Percentiles rank a stretch among this genome's conserved stretches.
Conservation (phyloP, 2,113 vertebrate species). For the Lutjanus erythropterus region DNA sequence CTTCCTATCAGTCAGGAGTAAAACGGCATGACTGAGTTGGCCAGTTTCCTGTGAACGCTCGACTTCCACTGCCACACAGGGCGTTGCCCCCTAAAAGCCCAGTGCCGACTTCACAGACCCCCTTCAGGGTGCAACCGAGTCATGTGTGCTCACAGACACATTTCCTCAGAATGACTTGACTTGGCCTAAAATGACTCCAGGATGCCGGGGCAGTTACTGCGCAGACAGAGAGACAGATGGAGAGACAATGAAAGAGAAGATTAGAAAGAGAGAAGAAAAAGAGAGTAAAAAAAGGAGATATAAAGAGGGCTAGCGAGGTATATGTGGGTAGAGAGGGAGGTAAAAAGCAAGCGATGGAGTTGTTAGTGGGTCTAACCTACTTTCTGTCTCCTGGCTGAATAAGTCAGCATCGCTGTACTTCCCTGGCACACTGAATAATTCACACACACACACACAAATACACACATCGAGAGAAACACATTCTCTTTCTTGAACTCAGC, state of each 20-base stretch:
- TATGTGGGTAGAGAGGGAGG: neutral
- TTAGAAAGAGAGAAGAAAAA: neutral
- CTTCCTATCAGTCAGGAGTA: slow-evolving; percentile 50
- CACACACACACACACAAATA: slow-evolving; percentile 54
- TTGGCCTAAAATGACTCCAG: slow-evolving; percentile 46
- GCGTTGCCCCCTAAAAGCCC: slow-evolving; percentile 58
- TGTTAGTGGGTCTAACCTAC: slow-evolving; percentile 72
- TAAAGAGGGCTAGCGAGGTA: neutral
- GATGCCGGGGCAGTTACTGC: slow-evolving; percentile 41
- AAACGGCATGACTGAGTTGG: slow-evolving; percentile 44
- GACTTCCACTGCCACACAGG: slow-evolving; percentile 59
- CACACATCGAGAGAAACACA: slow-evolving; percentile 18
- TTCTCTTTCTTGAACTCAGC: slow-evolving; percentile 41
- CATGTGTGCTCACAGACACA: slow-evolving; percentile 54
- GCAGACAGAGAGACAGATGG: neutral
- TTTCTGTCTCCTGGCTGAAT: slow-evolving; percentile 77
- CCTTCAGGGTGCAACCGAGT: slow-evolving; percentile 61
- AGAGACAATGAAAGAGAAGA: slow-evolving; percentile 6
- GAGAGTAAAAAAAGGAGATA: neutral
- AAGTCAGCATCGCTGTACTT: slow-evolving; percentile 70
- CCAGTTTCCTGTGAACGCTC: slow-evolving; percentile 68
- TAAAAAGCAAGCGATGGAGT: slow-evolving; percentile 16
- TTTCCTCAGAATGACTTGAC: slow-evolving; percentile 65
- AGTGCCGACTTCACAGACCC: slow-evolving; percentile 48
- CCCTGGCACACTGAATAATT: slow-evolving; percentile 78